These are phyloP conservation scores for Gorsachius goisagi DNA, from an alignment of 2,113 vertebrate genomes.

Conservation along the genomic window DNA sequence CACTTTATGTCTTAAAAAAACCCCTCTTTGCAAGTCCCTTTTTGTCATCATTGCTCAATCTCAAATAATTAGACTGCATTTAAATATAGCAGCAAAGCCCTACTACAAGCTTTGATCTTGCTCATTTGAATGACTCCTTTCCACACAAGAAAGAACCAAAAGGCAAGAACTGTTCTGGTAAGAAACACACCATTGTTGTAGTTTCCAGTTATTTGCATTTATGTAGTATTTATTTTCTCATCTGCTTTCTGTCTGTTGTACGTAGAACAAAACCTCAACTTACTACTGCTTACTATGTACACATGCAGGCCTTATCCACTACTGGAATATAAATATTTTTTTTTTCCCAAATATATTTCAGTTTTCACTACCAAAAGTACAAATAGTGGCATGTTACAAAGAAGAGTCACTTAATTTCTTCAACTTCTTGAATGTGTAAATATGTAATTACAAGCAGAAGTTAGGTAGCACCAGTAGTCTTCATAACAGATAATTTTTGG, in stretches of 20 bases:
- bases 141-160: neutral
- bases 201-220: neutral
- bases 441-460: neutral
- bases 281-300: neutral
- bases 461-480: neutral
- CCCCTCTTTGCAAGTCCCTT: neutral
- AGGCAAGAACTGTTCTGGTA: neutral
- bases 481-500: neutral
- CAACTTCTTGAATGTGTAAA: neutral
- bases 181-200: neutral
- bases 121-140: neutral
- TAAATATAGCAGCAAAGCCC: neutral
- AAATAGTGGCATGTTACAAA: neutral
- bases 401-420: neutral
- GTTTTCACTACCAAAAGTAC: neutral
- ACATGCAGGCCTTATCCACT: neutral
- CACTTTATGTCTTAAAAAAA: neutral
- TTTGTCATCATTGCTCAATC: neutral
- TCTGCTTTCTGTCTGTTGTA: neutral
- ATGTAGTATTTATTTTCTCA: neutral
- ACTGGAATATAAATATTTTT: neutral
- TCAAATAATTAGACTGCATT: neutral
- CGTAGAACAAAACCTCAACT: neutral
- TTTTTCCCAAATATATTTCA: neutral
- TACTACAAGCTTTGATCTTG: neutral